Evolutionary conservation across 2,797 vertebrate genomes (phyloP).

Genomic region (Mormyrus proboscirostris): DNA sequence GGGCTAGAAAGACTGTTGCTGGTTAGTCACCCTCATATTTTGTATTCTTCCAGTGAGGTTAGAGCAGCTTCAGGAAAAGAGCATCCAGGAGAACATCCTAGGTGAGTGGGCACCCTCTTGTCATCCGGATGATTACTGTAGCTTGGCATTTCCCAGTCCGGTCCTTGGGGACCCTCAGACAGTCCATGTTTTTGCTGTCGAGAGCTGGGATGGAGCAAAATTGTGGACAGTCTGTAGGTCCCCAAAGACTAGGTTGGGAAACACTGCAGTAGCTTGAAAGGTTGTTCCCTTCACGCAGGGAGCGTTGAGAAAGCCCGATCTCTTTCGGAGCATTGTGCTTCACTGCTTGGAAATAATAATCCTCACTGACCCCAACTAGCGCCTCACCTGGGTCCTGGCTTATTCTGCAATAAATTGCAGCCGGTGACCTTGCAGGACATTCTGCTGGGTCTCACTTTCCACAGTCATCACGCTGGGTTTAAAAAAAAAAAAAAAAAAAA

Average conservation of each 20-base stretch:
- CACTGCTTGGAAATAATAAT: not conserved
- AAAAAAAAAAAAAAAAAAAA: not conserved
- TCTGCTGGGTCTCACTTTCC: not conserved
- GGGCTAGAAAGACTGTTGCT: conserved; percentile 27
- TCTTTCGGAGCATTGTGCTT: not conserved
- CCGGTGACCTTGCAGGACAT: not conserved
- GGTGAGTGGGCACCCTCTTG: conserved; percentile 69
- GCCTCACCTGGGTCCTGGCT: not conserved
- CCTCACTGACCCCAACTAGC: not conserved
- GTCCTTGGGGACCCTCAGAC: not conserved
- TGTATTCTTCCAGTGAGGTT: conserved; percentile 92
- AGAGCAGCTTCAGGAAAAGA: conserved; percentile 97
- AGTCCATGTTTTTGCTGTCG: not conserved
- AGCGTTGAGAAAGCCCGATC: not conserved
- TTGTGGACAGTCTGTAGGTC: not conserved
- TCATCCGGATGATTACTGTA: not conserved
- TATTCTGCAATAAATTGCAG: not conserved
- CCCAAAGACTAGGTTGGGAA: not conserved
- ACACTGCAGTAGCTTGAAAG: not conserved
- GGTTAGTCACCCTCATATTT: conserved; percentile 64
- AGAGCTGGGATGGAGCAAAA: not conserved
- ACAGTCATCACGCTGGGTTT: not conserved
- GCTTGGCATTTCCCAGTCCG: not conserved
- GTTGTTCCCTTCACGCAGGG: not conserved
- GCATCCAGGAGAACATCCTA: conserved; percentile 90